Evolutionary conservation across 2,797 vertebrate species (phyloP).

Genomic region (Tinamus major): DNA sequence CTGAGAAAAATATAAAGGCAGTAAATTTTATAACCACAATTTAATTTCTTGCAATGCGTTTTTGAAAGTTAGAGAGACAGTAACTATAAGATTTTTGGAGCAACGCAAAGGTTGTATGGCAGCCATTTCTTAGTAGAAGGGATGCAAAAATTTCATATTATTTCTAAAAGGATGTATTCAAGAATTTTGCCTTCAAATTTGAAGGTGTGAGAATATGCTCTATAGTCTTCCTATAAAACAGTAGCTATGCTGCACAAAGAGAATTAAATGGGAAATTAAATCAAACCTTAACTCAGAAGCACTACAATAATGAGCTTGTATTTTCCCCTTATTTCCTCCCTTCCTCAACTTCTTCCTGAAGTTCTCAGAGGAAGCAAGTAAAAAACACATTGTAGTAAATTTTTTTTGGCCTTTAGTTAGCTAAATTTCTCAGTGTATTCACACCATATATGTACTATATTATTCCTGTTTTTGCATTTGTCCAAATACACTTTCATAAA

Average conservation of each 20-base stretch:
- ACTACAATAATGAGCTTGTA: neutral
- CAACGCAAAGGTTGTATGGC: neutral
- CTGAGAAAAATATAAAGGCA: neutral
- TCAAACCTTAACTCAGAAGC: constrained; percentile 39
- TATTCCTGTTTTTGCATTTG: neutral
- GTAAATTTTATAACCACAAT: neutral
- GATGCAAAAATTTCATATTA: neutral
- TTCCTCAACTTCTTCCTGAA: constrained; percentile 18
- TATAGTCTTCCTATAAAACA: constrained; percentile 8
- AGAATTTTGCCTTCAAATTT: constrained; percentile 27
- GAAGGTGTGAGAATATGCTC: neutral
- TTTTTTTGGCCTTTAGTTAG: neutral
- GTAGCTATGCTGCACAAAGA: neutral
- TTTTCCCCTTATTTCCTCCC: constrained; percentile 19
- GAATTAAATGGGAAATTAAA: constrained; percentile 43
- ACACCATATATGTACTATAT: neutral
- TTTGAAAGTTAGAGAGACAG: neutral
- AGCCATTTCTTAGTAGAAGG: neutral
- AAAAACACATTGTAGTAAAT: constrained; percentile 34
- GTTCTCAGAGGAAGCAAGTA: constrained; percentile 43
- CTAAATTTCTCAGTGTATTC: neutral
- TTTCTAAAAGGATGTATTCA: neutral
- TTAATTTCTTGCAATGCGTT: neutral
- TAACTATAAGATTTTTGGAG: neutral
- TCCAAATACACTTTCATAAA: constrained; percentile 1